A percentile compares a stretch with the other conserved stretches of the same genome.
Conservation (phyloP, 2,113 vertebrate genomes). For the Silurus asotus region DNA sequence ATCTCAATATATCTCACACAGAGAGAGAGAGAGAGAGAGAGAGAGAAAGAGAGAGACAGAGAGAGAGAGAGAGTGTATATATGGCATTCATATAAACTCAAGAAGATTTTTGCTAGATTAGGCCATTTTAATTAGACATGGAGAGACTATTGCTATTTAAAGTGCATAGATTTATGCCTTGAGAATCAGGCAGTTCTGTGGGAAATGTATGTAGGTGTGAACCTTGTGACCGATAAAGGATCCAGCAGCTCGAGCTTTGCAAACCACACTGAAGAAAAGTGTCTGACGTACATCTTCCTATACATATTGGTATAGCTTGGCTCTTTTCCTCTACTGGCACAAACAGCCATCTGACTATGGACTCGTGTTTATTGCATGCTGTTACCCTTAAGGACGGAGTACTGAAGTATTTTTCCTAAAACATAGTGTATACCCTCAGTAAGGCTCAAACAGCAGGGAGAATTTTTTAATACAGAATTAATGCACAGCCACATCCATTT, state of each 20-base stretch:
- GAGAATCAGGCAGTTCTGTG: neutral
- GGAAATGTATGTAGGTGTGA: neutral
- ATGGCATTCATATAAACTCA: neutral
- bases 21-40: too few species aligned
- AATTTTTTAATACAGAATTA: constrained; percentile 27
- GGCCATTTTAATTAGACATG: neutral
- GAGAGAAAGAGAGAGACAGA: too few species aligned
- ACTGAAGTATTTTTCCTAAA: neutral
- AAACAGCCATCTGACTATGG: neutral
- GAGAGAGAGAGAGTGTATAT: too few species aligned
- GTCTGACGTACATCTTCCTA: neutral
- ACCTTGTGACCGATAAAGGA: neutral
- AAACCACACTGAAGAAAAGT: neutral
- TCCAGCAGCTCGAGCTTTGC: neutral
- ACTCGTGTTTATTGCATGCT: neutral
- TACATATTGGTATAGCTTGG: neutral
- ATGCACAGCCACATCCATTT: constrained; percentile 19
- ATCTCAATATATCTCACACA: too few species aligned
- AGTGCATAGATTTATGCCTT: neutral
- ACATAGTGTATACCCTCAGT: neutral
- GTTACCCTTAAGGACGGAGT: neutral
- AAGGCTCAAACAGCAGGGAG: neutral
- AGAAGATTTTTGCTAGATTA: neutral
- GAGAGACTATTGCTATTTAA: neutral
- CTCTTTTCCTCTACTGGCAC: neutral